These are phyloP conservation scores for Microtus montanus DNA, from an alignment of 2,113 vertebrate species.

Conservation along the genomic window DNA sequence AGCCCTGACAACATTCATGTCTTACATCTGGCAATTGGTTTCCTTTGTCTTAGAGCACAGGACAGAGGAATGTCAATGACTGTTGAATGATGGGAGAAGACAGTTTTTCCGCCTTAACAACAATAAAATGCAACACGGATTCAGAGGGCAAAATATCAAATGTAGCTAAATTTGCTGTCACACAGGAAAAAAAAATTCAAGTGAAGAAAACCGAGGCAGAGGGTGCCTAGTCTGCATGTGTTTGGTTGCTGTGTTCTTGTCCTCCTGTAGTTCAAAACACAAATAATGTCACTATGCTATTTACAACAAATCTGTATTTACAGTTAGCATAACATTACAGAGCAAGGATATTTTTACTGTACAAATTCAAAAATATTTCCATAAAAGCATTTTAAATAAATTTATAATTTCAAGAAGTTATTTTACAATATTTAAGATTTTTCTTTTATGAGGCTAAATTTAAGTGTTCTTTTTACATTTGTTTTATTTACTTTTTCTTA, in stretches of 20 bases:
- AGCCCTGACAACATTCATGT: no score
- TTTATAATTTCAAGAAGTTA: background rate
- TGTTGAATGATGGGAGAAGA: no score
- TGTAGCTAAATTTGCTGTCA: background rate
- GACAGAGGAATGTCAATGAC: no score
- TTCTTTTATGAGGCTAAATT: background rate
- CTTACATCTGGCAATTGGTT: no score
- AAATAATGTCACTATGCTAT: no score
- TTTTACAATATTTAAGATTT: background rate
- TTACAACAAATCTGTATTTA: background rate
- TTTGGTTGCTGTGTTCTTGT: background rate
- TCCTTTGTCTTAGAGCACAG: no score
- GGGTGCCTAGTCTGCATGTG: background rate
- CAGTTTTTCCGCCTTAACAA: no score
- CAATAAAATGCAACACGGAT: no score
- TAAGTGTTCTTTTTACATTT: background rate
- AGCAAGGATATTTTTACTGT: background rate
- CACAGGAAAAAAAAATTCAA: background rate
- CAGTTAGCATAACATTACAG: background rate
- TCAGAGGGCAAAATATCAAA: background rate
- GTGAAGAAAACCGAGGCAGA: background rate
- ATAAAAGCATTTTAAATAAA: background rate
- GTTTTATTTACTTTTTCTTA: background rate
- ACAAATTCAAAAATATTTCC: background rate
- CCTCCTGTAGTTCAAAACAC: no score